Evolutionary conservation across 2,888 invertebrate species (phyloP).

Genomic region (Latheticus oryzae): DNA sequence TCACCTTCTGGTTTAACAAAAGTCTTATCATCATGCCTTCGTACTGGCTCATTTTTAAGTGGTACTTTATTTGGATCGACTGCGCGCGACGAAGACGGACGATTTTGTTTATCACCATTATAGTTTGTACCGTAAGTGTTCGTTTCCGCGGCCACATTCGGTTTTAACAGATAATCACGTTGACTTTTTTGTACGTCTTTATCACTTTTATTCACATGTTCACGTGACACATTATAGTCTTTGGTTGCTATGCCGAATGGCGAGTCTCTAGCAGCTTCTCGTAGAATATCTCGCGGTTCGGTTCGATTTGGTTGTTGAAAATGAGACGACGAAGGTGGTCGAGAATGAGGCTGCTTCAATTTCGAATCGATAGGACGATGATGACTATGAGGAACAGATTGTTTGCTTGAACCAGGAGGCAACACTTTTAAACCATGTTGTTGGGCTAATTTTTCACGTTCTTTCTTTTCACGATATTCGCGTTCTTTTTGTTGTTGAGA

Average conservation of each 20-base stretch:
- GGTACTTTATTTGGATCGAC: conserved; percentile 55
- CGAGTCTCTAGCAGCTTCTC: conserved; percentile 59
- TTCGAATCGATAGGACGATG: conserved; percentile 59
- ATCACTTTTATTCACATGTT: conserved; percentile 37
- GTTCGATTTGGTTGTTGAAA: conserved; percentile 43
- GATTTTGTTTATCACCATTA: conserved; percentile 49
- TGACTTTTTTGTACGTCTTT: conserved; percentile 51
- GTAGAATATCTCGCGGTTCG: conserved; percentile 59
- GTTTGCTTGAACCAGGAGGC: conserved; percentile 41
- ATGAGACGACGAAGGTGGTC: conserved; percentile 50
- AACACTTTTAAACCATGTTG: conserved; percentile 47
- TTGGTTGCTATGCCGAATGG: conserved; percentile 53
- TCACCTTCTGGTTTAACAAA: conserved; percentile 56
- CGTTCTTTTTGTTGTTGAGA: conserved; percentile 68
- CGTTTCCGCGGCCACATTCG: conserved; percentile 53
- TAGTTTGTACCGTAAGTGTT: conserved; percentile 50
- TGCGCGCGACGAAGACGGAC: conserved; percentile 42
- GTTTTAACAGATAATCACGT: conserved; percentile 58
- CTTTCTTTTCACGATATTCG: conserved; percentile 74
- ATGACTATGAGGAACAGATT: conserved; percentile 47
- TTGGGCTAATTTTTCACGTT: conserved; percentile 70
- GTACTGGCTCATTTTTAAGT: conserved; percentile 48
- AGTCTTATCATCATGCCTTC: conserved; percentile 53
- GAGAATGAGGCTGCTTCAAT: conserved; percentile 54
- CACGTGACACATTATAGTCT: conserved; percentile 35